Evolutionary conservation across 2,888 invertebrate genomes (phyloP).

Genomic region (Panopea generosa): DNA sequence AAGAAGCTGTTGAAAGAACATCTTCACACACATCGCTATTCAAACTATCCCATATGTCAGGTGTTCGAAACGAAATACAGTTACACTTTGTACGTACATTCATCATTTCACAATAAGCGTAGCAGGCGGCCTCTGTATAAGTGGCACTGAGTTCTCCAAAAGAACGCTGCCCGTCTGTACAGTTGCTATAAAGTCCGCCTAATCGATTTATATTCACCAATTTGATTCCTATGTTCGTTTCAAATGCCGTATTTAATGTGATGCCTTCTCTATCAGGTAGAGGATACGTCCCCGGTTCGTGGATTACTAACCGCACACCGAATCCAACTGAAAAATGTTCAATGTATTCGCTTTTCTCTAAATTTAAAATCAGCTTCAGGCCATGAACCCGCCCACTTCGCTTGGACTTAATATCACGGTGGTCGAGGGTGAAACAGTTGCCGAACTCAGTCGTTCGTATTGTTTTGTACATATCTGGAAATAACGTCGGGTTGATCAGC

Average conservation of each 20-base stretch:
- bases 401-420: not conserved
- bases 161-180: not conserved
- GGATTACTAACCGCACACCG: slow-evolving; percentile 20
- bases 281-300: slow-evolving; percentile 11
- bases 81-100: not conserved
- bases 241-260: slow-evolving; percentile 12
- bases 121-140: slow-evolving; percentile 5
- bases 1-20: not conserved
- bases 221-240: slow-evolving; percentile 23
- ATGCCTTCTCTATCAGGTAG: slow-evolving; percentile 14
- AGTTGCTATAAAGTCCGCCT: slow-evolving; percentile 1
- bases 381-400: slow-evolving; percentile 12
- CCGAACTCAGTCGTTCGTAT: slow-evolving; percentile 1
- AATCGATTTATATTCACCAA: slow-evolving; percentile 4
- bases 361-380: slow-evolving; percentile 16
- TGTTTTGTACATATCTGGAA: not conserved
- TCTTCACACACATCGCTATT: too few relatives aligned
- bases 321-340: slow-evolving; percentile 16
- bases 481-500: too few relatives aligned
- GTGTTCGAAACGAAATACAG: too few relatives aligned
- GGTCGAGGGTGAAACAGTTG: slow-evolving; percentile 18
- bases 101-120: not conserved
- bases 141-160: not conserved
- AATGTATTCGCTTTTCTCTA: slow-evolving; percentile 24
- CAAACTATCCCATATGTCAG: too few relatives aligned